These are phyloP conservation scores for Coracopsis vasa DNA, from an alignment of 2,113 vertebrate species.

Conservation along the genomic window DNA sequence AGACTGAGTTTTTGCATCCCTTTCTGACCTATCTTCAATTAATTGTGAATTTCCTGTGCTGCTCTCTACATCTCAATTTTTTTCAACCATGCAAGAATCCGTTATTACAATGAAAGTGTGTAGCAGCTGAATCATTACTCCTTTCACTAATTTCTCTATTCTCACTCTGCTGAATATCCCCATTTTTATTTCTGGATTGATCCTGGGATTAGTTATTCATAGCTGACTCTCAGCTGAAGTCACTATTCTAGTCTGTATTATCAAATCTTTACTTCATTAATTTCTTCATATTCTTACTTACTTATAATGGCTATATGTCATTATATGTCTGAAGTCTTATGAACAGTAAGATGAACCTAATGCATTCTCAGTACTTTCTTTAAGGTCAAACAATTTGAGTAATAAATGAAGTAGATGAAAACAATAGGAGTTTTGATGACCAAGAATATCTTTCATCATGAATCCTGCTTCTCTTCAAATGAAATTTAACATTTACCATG, in stretches of 20 bases:
- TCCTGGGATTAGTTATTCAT: not conserved
- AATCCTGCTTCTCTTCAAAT: not conserved
- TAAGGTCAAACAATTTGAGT: not conserved
- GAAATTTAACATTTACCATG: not conserved
- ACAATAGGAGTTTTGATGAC: not conserved
- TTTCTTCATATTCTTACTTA: not conserved
- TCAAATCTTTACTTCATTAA: not conserved
- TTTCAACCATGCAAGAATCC: not conserved
- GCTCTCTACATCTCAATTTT: not conserved
- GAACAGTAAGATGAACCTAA: not conserved
- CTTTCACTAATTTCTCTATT: not conserved
- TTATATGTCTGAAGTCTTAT: not conserved
- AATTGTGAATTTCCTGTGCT: not conserved
- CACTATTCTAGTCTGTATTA: not conserved
- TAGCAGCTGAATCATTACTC: not conserved
- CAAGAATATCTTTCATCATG: not conserved
- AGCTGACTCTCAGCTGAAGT: not conserved
- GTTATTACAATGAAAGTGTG: not conserved
- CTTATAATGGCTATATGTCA: not conserved
- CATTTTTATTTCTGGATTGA: not conserved
- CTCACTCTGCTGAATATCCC: not conserved
- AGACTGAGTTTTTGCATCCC: not conserved
- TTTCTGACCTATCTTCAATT: not conserved
- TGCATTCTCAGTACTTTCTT: not conserved
- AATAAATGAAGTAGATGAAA: not conserved